Conservation (phyloP, 1,140 invertebrate species). For the Lordiphosa mommai region DNA sequence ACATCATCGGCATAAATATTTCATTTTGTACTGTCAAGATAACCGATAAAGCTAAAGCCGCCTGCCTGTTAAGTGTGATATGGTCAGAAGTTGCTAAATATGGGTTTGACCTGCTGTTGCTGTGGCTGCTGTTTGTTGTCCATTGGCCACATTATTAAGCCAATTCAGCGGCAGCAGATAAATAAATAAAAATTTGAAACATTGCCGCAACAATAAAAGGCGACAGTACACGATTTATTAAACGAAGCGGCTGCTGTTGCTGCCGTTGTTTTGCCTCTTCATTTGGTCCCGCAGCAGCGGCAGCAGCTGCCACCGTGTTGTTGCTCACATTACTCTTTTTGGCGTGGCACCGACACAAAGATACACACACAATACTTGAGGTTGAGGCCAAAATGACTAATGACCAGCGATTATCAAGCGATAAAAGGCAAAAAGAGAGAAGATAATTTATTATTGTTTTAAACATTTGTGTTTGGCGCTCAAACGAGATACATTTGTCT, state of each 20-base stretch:
- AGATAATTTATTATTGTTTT: constrained; percentile 79
- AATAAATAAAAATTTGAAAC: constrained; percentile 78
- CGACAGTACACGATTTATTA: constrained; percentile 77
- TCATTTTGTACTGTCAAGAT: constrained; percentile 56
- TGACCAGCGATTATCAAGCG: constrained; percentile 78
- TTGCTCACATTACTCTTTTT: constrained; percentile 76
- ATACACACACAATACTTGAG: constrained; percentile 70
- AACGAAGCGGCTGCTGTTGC: constrained; percentile 50
- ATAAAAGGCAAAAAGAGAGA: constrained; percentile 69
- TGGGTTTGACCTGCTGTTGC: constrained; percentile 59
- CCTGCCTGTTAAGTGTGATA: constrained; percentile 58
- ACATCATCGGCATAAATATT: constrained; percentile 47
- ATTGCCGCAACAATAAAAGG: constrained; percentile 77
- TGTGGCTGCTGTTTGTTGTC: constrained; percentile 27
- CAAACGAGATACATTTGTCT: constrained; percentile 77
- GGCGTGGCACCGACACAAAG: constrained; percentile 60
- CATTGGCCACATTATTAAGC: constrained; percentile 70
- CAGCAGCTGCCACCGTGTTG: constrained; percentile 70
- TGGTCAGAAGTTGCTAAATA: constrained; percentile 68
- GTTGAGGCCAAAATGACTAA: constrained; percentile 77
- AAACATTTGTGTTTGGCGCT: constrained; percentile 75
- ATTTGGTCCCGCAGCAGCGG: constrained; percentile 19
- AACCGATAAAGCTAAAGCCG: constrained; percentile 51
- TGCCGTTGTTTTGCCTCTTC: constrained; percentile 4
- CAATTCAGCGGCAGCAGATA: constrained; percentile 74